phyloP scores from a whole-genome alignment of 2,888 invertebrate genomes.

The Lasioglossum morio region DNA sequence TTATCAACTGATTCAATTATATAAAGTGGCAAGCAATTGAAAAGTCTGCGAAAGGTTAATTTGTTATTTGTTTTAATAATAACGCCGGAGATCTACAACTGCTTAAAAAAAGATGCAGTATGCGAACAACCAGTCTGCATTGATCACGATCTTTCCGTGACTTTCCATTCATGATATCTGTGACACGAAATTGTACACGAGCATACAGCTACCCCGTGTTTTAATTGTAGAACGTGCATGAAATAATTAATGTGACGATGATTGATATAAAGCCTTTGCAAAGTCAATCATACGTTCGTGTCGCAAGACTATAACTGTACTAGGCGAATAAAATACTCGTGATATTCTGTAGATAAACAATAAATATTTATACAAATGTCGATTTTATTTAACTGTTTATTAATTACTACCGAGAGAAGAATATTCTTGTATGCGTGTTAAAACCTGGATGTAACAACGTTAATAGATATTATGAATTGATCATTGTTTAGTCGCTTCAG shows the following conservation, averaged over 20 bases:
- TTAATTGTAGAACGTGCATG: background rate
- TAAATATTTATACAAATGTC: background rate
- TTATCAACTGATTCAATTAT: too few relatives aligned
- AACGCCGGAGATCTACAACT: too few relatives aligned
- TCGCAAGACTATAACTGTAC: background rate
- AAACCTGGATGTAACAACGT: too few relatives aligned
- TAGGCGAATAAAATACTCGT: background rate
- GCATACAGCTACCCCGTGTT: background rate
- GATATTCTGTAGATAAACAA: background rate
- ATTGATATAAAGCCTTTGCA: background rate
- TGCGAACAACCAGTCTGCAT: too few relatives aligned
- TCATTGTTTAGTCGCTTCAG: too few relatives aligned
- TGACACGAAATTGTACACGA: conserved; percentile 26
- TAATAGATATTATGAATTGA: too few relatives aligned
- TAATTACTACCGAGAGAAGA: too few relatives aligned
- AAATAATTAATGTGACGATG: background rate
- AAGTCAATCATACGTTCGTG: conserved; percentile 16
- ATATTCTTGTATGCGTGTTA: too few relatives aligned
- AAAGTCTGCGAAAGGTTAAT: too few relatives aligned
- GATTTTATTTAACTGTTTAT: background rate
- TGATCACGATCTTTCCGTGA: conserved; percentile 42
- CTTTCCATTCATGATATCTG: conserved; percentile 30
- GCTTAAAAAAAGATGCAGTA: too few relatives aligned
- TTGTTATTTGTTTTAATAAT: too few relatives aligned
- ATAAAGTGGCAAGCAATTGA: too few relatives aligned